Evolutionary conservation across 64 coral and sea anemone genomes (phyloP).

Genomic region (Platygyra sinensis): DNA sequence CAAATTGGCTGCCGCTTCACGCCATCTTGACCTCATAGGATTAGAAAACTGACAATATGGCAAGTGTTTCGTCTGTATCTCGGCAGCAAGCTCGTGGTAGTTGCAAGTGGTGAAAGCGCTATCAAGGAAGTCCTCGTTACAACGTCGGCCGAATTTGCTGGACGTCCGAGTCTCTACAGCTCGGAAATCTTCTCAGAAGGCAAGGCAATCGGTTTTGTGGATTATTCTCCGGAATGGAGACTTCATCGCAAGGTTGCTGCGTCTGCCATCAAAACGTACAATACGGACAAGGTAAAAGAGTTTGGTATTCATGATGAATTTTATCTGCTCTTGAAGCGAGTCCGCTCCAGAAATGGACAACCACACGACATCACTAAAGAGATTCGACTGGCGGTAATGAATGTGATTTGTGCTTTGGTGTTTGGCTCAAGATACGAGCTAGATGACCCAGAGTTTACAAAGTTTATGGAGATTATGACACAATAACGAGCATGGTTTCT

Average conservation of each 20-base stretch:
- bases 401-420: slow-evolving; percentile 59
- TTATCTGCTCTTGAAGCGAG: slow-evolving; percentile 21
- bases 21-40: background rate
- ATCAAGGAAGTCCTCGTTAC: background rate
- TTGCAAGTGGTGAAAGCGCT: background rate
- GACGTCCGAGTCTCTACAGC: background rate
- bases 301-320: slow-evolving; percentile 12
- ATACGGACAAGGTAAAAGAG: background rate
- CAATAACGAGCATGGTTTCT: background rate
- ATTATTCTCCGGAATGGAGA: slow-evolving; percentile 17
- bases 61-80: background rate
- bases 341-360: slow-evolving; percentile 18
- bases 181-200: background rate
- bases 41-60: background rate
- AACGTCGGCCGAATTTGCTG: background rate
- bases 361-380: no score
- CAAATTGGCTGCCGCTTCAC: background rate
- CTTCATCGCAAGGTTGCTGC: slow-evolving; percentile 21
- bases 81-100: background rate
- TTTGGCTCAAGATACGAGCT: slow-evolving; percentile 44
- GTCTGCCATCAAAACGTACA: slow-evolving; percentile 29
- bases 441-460: slow-evolving; percentile 56
- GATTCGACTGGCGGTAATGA: no score
- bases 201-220: background rate
- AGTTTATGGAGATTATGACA: slow-evolving; percentile 5